Evolutionary conservation across 2,888 invertebrate species (phyloP).

Genomic region (Chymomyza caudatula): DNA sequence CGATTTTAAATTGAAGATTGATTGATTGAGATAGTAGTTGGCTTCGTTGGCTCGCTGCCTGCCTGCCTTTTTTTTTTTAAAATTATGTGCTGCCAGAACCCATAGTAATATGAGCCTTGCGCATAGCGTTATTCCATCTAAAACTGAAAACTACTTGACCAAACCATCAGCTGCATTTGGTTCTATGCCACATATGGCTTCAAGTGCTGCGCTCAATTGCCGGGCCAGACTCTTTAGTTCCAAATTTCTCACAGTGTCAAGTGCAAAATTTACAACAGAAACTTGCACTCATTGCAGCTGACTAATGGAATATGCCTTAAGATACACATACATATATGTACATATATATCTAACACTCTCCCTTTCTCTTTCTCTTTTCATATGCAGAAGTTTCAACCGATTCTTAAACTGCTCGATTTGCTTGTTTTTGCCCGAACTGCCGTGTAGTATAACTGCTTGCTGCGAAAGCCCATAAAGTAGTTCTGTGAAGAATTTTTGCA

Average conservation of each 20-base stretch:
- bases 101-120: neutral
- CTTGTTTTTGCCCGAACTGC: neutral
- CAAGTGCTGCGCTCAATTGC: neutral
- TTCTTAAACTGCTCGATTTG: neutral
- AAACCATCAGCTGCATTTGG: neutral
- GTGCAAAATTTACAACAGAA: neutral
- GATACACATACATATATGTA: no score
- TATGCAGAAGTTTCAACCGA: neutral
- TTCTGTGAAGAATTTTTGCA: neutral
- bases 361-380: neutral
- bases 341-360: neutral
- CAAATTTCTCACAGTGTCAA: neutral
- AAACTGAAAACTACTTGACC: neutral
- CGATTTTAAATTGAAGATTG: conserved; percentile 61
- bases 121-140: neutral
- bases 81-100: neutral
- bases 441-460: neutral
- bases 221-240: neutral
- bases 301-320: neutral
- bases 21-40: conserved; percentile 47
- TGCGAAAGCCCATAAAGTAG: neutral
- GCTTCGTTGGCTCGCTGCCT: neutral
- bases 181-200: neutral
- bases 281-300: neutral
- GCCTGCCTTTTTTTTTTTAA: neutral